A percentile compares a stretch with the other conserved stretches of the same genome.
Evolutionary conservation across 2,797 vertebrate species (phyloP).

Genomic region (Acridotheres tristis): DNA sequence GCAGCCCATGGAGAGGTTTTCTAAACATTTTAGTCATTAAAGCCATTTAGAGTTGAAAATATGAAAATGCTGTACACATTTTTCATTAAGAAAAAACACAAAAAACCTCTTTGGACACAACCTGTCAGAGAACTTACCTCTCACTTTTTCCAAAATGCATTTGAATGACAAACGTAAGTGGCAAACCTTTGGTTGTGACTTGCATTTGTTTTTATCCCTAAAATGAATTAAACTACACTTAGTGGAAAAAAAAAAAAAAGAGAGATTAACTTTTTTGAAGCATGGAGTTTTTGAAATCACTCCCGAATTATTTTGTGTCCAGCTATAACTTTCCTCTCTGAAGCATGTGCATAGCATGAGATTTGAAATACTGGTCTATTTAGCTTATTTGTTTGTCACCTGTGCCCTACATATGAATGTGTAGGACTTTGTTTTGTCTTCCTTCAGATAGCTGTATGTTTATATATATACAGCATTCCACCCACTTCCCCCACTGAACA

Average conservation of each 20-base stretch:
- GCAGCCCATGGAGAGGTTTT: neutral
- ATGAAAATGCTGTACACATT: neutral
- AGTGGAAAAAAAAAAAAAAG: neutral
- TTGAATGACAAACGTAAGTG: neutral
- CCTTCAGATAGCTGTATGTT: conserved; percentile 54
- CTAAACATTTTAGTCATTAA: neutral
- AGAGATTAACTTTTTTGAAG: neutral
- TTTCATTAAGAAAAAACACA: neutral
- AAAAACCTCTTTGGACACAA: neutral
- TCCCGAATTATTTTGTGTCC: neutral
- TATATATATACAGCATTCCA: conserved; percentile 44
- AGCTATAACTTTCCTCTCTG: neutral
- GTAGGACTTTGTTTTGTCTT: conserved; percentile 46
- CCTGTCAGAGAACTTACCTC: neutral
- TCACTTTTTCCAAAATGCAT: neutral
- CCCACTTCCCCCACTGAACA: conserved; percentile 35
- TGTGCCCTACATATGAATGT: neutral
- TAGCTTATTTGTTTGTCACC: neutral
- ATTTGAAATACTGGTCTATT: neutral
- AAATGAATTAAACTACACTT: neutral
- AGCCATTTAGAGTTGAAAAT: neutral
- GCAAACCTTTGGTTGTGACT: neutral
- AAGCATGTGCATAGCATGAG: neutral
- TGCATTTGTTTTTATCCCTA: neutral
- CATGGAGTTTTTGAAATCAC: neutral